Base-by-base conservation (phyloP, 2,888 invertebrate species). In the Nemapogon koenigi region DNA sequence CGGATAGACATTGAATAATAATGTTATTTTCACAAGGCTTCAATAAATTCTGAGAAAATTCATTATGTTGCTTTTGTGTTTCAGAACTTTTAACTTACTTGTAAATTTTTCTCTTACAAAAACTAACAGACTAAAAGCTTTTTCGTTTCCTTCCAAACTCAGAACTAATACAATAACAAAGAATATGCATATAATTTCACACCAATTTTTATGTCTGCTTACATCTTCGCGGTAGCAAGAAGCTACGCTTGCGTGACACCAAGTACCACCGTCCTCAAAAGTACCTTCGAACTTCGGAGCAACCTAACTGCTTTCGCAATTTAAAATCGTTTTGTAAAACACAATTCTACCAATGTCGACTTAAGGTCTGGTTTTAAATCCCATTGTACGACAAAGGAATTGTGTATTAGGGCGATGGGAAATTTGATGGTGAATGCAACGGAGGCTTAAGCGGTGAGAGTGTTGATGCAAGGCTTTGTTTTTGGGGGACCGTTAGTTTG, bases 381-480 rank as follows among this genome's bases (percentile, higher is more conserved):
- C 13, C n/a, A 19, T 11, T 8, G 10, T n/a, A 2, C 4, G 19
- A 19, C 18, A 33, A 33, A 33, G 18, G 16, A 11, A 10, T 16
- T 33, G 33, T 16, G 19, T 33, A 31, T 31, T 31, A 33, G 33
- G 33, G 33, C 33, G 33, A 33, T 33, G 33, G 33, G 33, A 33
- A 33, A 33, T 33, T 16, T 18, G 18, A 32, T 32, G 32, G 32
- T 30, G 30, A 30, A 30, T 30, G 31, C 31, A 31, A 31, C 31
- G 31, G 17, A 22, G 6, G 33, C 10, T n/a, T 13, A 10, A 16
- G 26, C 31, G 17, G 38, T 25, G 33, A 40, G 35, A 35, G 50
- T 48, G 47, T 61, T 55, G 58, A 55, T 63, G 63, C 62, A 65
- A 48, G 54, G 55, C 60, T 59, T 63, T 62, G 63, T 63, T 57